Evolutionary conservation across 2,797 vertebrate species (phyloP).

Genomic region (Pogoniulus pusillus): DNA sequence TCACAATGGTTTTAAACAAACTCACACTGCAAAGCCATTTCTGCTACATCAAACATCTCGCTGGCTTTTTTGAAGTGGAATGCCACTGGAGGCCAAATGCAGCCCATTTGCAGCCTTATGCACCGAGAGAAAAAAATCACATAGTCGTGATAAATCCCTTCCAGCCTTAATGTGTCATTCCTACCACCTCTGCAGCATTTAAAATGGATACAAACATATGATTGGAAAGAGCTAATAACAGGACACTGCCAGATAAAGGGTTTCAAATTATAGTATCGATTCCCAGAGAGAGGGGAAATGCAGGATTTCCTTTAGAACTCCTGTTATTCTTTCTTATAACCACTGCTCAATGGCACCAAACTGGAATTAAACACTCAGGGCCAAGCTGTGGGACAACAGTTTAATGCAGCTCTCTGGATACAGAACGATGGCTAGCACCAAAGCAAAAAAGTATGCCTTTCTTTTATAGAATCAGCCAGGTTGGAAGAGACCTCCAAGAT

Average conservation of each 20-base stretch:
- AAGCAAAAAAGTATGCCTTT: not conserved
- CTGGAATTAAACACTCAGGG: constrained; percentile 1
- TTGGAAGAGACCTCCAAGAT: too few species aligned
- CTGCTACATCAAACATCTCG: constrained; percentile 20
- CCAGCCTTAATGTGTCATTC: constrained; percentile 1
- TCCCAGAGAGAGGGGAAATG: not conserved
- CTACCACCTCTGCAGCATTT: not conserved
- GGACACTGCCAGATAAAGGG: not conserved
- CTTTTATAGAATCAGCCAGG: too few species aligned
- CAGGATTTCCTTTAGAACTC: constrained; percentile 22
- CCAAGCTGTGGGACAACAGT: not conserved
- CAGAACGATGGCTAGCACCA: not conserved
- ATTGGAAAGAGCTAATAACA: constrained; percentile 18
- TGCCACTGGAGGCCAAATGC: not conserved
- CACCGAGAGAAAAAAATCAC: not conserved
- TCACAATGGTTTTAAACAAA: constrained; percentile 55
- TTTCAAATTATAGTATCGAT: not conserved
- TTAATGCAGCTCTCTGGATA: not conserved
- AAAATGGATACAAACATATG: not conserved
- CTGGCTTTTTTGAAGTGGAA: not conserved
- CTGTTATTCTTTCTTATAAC: not conserved
- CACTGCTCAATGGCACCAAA: not conserved
- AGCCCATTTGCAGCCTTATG: not conserved
- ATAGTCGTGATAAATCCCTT: not conserved
- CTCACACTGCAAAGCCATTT: not conserved